These are phyloP conservation scores for Hiodon alosoides DNA, from an alignment of 2,113 vertebrate species.

Conservation along the genomic window DNA sequence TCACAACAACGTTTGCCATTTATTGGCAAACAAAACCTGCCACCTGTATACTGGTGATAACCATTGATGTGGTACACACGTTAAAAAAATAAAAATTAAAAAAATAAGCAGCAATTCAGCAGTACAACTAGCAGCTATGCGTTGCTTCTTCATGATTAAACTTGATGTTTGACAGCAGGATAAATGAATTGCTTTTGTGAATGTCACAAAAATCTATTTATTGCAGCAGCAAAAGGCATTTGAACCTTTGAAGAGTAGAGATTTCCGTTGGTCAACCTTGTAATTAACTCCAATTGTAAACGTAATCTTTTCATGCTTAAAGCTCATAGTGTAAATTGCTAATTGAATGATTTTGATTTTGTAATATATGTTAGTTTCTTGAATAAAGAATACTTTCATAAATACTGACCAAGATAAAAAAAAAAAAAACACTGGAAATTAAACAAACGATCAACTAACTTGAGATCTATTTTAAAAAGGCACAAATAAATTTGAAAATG, in stretches of 20 bases:
- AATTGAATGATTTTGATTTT: background rate
- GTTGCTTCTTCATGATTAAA: background rate
- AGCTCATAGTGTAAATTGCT: background rate
- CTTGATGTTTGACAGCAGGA: background rate
- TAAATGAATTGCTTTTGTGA: conserved; percentile 8
- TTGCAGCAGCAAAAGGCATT: background rate
- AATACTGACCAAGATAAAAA: no score
- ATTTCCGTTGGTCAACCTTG: background rate
- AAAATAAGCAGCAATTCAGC: background rate
- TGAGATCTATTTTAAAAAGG: no score
- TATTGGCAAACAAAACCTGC: no score
- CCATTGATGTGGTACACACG: no score
- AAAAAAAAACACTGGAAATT: no score
- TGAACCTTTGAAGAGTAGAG: background rate
- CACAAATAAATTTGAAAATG: no score
- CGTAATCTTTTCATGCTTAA: background rate
- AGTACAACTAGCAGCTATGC: background rate
- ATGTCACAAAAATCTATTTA: conserved; percentile 5
- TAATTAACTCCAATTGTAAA: background rate
- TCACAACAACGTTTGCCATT: no score
- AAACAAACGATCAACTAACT: no score
- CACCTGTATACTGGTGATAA: no score
- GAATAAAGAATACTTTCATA: no score
- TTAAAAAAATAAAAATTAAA: background rate
- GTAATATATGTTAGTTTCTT: no score